These are phyloP conservation scores for Lymantria monacha DNA, from an alignment of 2,888 invertebrate genomes.

Conservation along the genomic window DNA sequence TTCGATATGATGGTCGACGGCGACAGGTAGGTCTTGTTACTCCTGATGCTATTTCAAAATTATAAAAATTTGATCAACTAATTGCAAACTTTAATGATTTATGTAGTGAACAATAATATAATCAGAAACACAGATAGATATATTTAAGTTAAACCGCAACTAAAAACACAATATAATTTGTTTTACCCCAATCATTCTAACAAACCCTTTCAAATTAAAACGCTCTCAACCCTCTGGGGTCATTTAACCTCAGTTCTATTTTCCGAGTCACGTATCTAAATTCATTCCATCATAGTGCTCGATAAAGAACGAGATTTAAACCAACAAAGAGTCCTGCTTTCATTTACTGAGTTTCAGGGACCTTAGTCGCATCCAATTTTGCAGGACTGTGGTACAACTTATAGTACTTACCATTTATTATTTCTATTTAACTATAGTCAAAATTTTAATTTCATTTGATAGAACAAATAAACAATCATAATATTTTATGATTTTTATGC, in stretches of 20 bases:
- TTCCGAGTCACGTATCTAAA: constrained; percentile 5
- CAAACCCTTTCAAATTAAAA: constrained; percentile 1
- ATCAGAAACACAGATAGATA: no score
- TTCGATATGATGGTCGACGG: no score
- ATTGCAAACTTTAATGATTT: no score
- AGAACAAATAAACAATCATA: no score
- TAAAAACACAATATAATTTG: background rate
- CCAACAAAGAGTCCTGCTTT: constrained; percentile 7
- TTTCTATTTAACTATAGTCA: background rate
- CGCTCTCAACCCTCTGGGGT: constrained; percentile 1
- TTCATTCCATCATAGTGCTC: constrained; percentile 14
- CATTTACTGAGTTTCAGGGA: constrained; percentile 20
- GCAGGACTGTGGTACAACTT: constrained; percentile 19
- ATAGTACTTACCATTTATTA: background rate
- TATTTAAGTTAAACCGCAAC: background rate
- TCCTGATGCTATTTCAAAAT: no score
- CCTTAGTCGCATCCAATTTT: constrained; percentile 31
- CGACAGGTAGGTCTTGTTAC: no score
- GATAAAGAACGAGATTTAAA: constrained; percentile 9
- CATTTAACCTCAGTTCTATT: constrained; percentile 1
- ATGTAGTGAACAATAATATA: no score
- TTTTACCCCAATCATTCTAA: background rate
- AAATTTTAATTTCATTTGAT: no score
- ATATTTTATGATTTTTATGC: no score
- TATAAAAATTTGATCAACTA: no score